Conservation (phyloP, 2,113 vertebrate genomes). For the Cervus canadensis region DNA sequence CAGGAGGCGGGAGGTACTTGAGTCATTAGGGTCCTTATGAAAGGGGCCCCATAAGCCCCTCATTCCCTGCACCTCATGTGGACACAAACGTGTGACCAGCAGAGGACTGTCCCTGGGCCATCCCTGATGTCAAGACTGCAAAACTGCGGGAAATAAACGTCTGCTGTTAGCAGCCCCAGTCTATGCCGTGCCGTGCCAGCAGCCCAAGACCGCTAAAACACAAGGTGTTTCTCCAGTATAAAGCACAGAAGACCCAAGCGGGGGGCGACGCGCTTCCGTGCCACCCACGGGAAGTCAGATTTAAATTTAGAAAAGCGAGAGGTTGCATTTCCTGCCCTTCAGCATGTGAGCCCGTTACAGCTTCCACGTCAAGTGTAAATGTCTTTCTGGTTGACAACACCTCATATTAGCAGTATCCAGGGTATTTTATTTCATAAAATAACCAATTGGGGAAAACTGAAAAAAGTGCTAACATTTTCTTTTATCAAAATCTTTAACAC, state of each 20-base stretch:
- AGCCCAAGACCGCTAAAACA: too few relatives aligned
- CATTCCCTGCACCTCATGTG: too few relatives aligned
- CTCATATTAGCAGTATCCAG: background rate
- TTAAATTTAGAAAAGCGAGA: constrained; percentile 30
- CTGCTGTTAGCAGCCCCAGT: background rate
- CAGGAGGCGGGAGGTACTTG: background rate
- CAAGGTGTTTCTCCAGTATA: background rate
- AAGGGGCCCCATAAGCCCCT: background rate
- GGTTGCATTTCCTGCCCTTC: background rate
- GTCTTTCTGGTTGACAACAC: background rate
- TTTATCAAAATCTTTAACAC: background rate
- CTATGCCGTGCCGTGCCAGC: background rate
- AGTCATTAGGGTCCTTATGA: background rate
- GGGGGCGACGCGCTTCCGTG: background rate
- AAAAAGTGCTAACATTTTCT: background rate
- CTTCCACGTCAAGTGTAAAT: rapidly evolving
- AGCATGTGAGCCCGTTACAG: rapidly evolving
- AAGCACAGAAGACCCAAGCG: background rate
- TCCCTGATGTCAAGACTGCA: too few relatives aligned
- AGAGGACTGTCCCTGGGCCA: rapidly evolving
- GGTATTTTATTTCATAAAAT: background rate
- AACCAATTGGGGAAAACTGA: background rate
- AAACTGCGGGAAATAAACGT: rapidly evolving
- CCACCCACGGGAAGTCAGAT: background rate
- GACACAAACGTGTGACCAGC: background rate